Conservation (phyloP, 53 echinoderm and acorn worm genomes). For the Zoroaster sp. region DNA sequence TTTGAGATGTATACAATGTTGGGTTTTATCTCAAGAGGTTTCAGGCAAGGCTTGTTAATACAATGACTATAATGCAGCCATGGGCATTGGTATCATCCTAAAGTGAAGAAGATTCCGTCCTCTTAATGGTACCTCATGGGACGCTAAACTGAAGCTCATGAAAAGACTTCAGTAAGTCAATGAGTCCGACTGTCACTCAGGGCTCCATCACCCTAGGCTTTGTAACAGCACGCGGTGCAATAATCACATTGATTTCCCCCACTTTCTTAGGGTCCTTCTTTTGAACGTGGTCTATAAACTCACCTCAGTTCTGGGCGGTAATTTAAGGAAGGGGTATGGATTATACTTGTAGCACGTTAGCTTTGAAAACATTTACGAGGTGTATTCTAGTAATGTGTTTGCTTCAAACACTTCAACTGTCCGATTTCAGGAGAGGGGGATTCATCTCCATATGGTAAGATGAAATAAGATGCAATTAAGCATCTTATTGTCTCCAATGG, state of each 20-base stretch:
- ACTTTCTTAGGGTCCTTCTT: background rate
- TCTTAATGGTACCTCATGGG: constrained; percentile 25
- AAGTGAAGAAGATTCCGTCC: background rate
- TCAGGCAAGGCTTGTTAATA: background rate
- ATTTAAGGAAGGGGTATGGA: background rate
- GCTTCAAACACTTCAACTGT: constrained; percentile 26
- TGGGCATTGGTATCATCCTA: background rate
- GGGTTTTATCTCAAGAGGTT: background rate
- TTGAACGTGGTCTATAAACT: background rate
- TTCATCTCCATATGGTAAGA: background rate
- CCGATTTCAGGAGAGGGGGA: background rate
- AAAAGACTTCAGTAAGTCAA: background rate
- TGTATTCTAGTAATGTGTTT: constrained; percentile 20
- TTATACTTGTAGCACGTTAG: constrained; percentile 14
- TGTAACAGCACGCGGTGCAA: background rate
- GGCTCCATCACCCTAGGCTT: background rate
- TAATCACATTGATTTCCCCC: constrained; percentile 36
- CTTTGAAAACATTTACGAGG: constrained; percentile 32
- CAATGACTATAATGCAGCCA: background rate
- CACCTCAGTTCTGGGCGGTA: background rate
- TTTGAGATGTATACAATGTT: background rate
- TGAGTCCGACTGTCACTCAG: constrained; percentile 32
- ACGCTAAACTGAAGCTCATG: background rate
- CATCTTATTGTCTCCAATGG: background rate
- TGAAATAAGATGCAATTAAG: constrained; percentile 30